Evolutionary conservation across 2,888 invertebrate species (phyloP).

Genomic region (Xylophagus ater): DNA sequence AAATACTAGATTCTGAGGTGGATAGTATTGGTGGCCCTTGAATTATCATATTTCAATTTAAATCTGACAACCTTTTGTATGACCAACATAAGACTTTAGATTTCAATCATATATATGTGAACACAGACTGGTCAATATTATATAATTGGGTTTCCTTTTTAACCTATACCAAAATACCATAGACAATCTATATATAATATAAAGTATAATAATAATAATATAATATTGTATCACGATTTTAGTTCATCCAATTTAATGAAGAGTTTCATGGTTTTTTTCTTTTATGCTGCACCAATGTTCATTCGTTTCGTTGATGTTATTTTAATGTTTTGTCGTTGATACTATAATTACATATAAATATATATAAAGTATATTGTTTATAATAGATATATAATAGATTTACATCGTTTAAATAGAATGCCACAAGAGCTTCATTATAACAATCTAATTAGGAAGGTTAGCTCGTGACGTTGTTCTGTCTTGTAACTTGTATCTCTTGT

Average conservation of each 20-base stretch:
- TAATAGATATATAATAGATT: slow-evolving; percentile 1
- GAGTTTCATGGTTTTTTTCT: slow-evolving; percentile 15
- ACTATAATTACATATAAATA: slow-evolving; percentile 3
- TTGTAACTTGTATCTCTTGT: slow-evolving; percentile 3
- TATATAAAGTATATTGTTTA: too few species aligned
- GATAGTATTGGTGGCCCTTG: too few species aligned
- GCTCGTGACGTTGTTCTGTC: slow-evolving; percentile 20
- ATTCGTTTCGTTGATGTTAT: neutral
- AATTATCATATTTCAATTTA: too few species aligned
- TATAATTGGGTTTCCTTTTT: too few species aligned
- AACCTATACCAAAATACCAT: too few species aligned
- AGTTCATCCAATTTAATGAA: slow-evolving; percentile 24
- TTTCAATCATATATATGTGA: too few species aligned
- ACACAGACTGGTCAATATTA: too few species aligned
- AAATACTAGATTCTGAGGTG: too few species aligned
- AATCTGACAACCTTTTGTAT: too few species aligned
- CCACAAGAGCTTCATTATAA: slow-evolving; percentile 24
- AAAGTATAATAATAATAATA: too few species aligned
- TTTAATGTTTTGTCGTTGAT: neutral
- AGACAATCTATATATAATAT: too few species aligned
- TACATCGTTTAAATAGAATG: slow-evolving; percentile 15
- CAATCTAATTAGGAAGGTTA: slow-evolving; percentile 23
- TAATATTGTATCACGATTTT: slow-evolving; percentile 23
- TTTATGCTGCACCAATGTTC: slow-evolving; percentile 3
- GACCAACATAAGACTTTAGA: too few species aligned